Base-by-base conservation (phyloP, 2,113 vertebrate genomes). In the Gavialis gangeticus region DNA sequence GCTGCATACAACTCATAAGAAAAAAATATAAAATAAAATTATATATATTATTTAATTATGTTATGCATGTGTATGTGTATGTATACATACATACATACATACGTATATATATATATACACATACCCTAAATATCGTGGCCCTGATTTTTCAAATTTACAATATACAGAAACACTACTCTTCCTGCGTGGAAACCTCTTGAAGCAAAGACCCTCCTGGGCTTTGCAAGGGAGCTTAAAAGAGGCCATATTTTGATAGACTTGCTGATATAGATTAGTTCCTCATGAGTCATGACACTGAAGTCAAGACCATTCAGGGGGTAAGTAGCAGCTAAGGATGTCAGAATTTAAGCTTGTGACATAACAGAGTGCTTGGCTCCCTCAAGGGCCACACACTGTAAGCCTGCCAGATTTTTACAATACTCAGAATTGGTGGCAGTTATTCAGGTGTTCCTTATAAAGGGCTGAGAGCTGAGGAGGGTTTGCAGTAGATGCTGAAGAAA, bases 381-480 rank as follows among this genome's bases (percentile, higher is more conserved):
- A 88, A 46, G 66, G 56, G 66, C 69, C 13, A 91, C 17, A 75
- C 5, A 46, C 46, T 46, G 46, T 7, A 46, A 46, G 7, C 46
- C 46, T 46, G 46, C 46, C 46, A 46, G 46, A 46, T 46, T 63
- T 54, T 21, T 25, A 55, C 7, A 37, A 75, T 82, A 82, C 85
- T 2, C 66, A 2, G 11, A 34, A 69, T 10, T 22, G 85, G n/a
- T 46, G 46, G 5, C 6, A 82, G 4, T 0, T 62, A 34, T 24
- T n/a, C 17, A 86, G 19, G 4, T 90, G 57, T 80, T 90, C 85
- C 37, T 22, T 67, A 22, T 21, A 37, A 11, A 78, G 19, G 18
- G 3, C 3, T 79, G 60, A 93, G 75, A 63, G 3, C 46, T 5
- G 12, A 28, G 82, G 87, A 89, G 59, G 22, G 13, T 28, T 6